phyloP scores from a whole-genome alignment of 2,113 vertebrate species.

The Corythornis cristatus region DNA sequence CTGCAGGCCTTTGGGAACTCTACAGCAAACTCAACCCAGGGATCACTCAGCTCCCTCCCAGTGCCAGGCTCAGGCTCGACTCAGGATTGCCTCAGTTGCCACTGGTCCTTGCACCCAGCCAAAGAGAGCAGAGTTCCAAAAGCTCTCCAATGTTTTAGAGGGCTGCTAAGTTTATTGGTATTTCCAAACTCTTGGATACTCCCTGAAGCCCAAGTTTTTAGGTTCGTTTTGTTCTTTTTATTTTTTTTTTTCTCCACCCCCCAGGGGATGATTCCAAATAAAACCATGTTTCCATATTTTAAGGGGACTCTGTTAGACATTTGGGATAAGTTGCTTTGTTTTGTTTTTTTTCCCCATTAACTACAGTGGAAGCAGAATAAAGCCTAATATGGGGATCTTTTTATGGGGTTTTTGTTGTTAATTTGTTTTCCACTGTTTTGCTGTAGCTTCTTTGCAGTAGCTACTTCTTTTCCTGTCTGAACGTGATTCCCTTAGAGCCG shows the following conservation, averaged over 20 bases:
- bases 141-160: neutral
- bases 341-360: neutral
- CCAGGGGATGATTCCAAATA: neutral
- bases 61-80: neutral
- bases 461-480: neutral
- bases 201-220: neutral
- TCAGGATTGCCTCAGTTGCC: neutral
- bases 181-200: slow-evolving; percentile 2
- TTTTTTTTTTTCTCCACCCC: neutral
- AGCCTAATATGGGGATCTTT: neutral
- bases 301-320: neutral
- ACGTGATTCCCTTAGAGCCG: neutral
- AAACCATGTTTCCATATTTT: neutral
- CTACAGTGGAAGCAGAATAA: neutral
- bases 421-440: neutral
- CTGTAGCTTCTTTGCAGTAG: neutral
- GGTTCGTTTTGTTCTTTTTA: neutral
- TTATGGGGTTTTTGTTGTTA: neutral
- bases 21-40: neutral
- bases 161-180: slow-evolving; percentile 16
- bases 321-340: neutral
- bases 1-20: neutral
- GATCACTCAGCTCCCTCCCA: neutral
- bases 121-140: neutral
- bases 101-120: neutral